Evolutionary conservation across 2,797 vertebrate genomes (phyloP), one percentile per base, ranked within the genome.

Genomic region (Gymnopithys bicolor): DNA sequence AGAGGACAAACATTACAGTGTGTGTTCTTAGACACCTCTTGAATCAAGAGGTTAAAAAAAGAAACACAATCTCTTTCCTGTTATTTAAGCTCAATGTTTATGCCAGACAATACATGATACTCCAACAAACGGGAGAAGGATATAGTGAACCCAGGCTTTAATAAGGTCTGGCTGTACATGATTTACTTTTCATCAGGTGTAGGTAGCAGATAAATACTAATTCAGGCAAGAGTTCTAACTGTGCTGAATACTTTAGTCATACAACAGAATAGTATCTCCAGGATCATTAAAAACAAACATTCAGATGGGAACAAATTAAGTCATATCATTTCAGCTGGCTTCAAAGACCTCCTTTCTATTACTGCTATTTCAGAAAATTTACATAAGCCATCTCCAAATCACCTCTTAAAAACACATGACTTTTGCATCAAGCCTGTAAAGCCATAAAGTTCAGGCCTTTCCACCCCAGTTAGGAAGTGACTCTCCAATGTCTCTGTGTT

Each of bases 101-200:
- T 63, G 67, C 59, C 48, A 87, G 76, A 81, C 35, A 91, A 55
- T 69, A 86, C 64, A 77, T 5, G 3, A 81, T 84, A 49, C 59
- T 87, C 70, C 74, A 93, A 73, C 16, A 19, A 56, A 52, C 27
- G 45, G 3, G 27, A 92, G 71, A 94, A 93, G 43, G 74, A 91
- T 94, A 67, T 17, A 87, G 78, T 3, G 17, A 93, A 74, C 28
- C 8, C 30, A 81, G 43, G 58, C 43, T 80, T 95, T 92, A 90
- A 91, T 94, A 91, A 93, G 69, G 62, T 84, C 76, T 3, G 7
- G 33, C 73, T 46, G 41, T 81, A 78, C 51, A 59, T 89, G 62
- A 94, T 93, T 93, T 93, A 92, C 43, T 78, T 95, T 94, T 89
- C 78, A 95, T 91, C 95, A 93, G 46, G 73, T 92, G 89, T 93